A percentile compares a stretch with the other conserved stretches of the same genome.
These are phyloP conservation scores for Stenurella melanura DNA, from an alignment of 2,888 invertebrate species.

Conservation along the genomic window DNA sequence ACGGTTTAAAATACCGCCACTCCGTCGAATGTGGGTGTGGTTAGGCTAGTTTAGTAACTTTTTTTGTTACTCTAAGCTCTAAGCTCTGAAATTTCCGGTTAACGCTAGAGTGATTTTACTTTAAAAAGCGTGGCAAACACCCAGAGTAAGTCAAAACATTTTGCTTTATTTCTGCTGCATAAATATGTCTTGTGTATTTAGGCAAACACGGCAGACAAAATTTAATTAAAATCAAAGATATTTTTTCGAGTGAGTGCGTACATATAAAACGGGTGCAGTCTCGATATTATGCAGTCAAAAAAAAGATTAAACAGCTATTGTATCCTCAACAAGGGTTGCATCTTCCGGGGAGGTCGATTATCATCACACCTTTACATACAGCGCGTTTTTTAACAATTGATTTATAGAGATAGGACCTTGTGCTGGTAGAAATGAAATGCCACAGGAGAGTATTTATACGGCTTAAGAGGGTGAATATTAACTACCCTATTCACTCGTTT, in stretches of 20 bases:
- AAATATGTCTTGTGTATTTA: conserved; percentile 37
- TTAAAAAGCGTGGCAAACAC: neutral
- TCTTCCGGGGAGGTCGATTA: conserved; percentile 68
- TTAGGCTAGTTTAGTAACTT: too few relatives aligned
- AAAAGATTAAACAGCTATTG: conserved; percentile 63
- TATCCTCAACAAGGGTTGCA: conserved; percentile 65
- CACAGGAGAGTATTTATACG: conserved; percentile 46
- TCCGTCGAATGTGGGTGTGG: too few relatives aligned
- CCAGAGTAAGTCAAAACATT: neutral
- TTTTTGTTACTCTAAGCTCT: too few relatives aligned
- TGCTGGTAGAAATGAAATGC: conserved; percentile 55
- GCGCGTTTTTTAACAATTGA: conserved; percentile 64
- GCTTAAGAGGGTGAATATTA: conserved; percentile 61
- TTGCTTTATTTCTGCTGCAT: conserved; percentile 22
- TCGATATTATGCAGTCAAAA: conserved; percentile 57
- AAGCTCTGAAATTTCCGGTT: too few relatives aligned
- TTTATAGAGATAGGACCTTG: conserved; percentile 67
- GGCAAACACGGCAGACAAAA: conserved; percentile 52
- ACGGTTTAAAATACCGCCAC: too few relatives aligned
- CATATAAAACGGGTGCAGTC: conserved; percentile 55
- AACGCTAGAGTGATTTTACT: neutral
- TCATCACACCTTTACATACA: conserved; percentile 69
- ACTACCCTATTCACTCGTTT: conserved; percentile 48
- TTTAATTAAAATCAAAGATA: conserved; percentile 58
- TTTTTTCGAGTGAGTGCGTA: conserved; percentile 62